Evolutionary conservation across 2,888 invertebrate species (phyloP).

Genomic region (Gortyna flavago): DNA sequence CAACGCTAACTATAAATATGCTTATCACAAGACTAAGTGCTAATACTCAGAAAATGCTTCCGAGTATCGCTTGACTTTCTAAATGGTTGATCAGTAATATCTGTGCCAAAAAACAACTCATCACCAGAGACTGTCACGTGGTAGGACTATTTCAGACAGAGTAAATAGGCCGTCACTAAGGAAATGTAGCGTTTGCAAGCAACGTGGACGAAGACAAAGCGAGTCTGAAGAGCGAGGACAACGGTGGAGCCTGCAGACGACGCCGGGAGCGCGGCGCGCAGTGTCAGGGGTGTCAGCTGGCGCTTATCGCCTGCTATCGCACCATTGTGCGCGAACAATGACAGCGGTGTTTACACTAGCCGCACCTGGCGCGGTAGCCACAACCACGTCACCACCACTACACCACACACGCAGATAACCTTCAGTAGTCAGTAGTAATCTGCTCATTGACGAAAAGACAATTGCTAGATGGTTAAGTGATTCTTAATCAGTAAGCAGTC

Average conservation of each 20-base stretch:
- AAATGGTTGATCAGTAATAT: constrained; percentile 46
- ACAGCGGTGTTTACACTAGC: constrained; percentile 65
- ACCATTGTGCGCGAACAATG: constrained; percentile 70
- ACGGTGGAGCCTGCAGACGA: constrained; percentile 3
- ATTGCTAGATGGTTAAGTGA: not conserved
- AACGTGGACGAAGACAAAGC: not conserved
- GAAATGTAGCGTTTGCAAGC: not conserved
- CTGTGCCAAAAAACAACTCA: constrained; percentile 34
- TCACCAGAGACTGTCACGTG: constrained; percentile 8
- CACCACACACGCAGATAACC: not conserved
- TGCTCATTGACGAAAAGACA: not conserved
- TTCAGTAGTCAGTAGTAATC: not conserved
- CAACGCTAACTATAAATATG: constrained; percentile 63
- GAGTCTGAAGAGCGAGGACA: constrained; percentile 3
- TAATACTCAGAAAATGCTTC: constrained; percentile 31
- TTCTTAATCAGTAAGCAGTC: not conserved
- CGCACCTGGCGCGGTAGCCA: constrained; percentile 56
- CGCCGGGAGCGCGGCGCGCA: constrained; percentile 2
- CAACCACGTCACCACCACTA: not conserved
- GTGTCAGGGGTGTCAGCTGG: constrained; percentile 64
- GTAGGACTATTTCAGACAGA: constrained; percentile 1
- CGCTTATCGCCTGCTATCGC: constrained; percentile 69
- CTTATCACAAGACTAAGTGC: constrained; percentile 56
- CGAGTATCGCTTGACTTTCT: constrained; percentile 50
- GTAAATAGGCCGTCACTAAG: constrained; percentile 9